Evolutionary conservation across 2,113 vertebrate genomes (phyloP).

Genomic region (Gyps fulvus): DNA sequence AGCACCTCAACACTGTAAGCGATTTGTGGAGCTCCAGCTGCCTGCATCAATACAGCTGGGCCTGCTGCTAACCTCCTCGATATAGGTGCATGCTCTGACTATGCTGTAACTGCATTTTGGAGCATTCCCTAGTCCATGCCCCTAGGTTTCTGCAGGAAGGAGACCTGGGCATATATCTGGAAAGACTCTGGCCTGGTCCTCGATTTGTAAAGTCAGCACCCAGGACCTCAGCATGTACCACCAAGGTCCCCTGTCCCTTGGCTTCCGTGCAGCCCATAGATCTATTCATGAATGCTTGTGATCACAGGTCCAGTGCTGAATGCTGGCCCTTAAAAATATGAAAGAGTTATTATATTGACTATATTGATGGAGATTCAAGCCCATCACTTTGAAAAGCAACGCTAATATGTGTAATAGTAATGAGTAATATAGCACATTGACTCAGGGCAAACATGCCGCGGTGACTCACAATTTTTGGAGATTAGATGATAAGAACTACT

Average conservation of each 20-base stretch:
- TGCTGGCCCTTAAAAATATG: not conserved
- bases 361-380: not conserved
- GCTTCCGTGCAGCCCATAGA: not conserved
- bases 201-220: not conserved
- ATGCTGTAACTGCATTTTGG: not conserved
- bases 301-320: not conserved
- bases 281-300: not conserved
- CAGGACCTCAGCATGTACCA: not conserved
- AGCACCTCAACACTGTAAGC: not conserved
- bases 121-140: not conserved
- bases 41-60: not conserved
- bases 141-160: not conserved
- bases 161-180: not conserved
- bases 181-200: not conserved
- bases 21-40: not conserved
- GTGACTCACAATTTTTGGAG: constrained; percentile 27
- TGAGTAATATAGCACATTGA: constrained; percentile 17
- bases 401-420: not conserved
- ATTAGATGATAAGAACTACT: not conserved
- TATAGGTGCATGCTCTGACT: not conserved
- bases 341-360: not conserved
- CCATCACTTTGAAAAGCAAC: not conserved
- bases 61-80: not conserved
- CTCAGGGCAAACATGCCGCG: not conserved
- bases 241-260: not conserved